Evolutionary conservation across 2,888 invertebrate genomes (phyloP).

Genomic region (Ptilodon capucinus): DNA sequence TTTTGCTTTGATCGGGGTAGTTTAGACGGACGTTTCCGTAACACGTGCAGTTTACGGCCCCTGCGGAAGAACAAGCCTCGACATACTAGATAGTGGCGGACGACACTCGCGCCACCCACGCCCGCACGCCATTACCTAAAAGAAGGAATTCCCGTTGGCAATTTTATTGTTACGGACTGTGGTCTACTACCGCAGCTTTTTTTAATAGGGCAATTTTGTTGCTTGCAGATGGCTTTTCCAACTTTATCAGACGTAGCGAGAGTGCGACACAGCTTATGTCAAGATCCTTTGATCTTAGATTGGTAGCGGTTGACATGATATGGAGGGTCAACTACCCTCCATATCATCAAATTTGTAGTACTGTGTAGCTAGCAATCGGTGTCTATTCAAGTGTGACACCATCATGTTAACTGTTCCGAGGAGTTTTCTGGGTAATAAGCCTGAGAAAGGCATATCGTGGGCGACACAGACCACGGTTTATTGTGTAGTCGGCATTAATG

Average conservation of each 20-base stretch:
- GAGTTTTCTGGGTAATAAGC: too few species aligned
- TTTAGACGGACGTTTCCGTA: conserved; percentile 46
- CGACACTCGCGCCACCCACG: conserved; percentile 21
- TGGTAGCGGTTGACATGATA: too few species aligned
- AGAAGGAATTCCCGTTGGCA: conserved; percentile 36
- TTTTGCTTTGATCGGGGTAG: conserved; percentile 12
- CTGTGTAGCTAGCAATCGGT: too few species aligned
- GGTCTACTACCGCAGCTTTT: conserved; percentile 22
- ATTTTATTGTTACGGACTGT: conserved; percentile 47
- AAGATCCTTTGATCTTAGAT: too few species aligned
- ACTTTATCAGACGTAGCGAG: neutral
- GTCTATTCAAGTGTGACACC: too few species aligned
- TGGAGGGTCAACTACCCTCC: too few species aligned
- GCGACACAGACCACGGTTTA: conserved; percentile 14
- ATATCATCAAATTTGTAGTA: too few species aligned
- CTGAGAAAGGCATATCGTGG: too few species aligned
- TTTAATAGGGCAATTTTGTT: neutral
- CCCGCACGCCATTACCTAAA: conserved; percentile 24
- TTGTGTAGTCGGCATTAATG: conserved; percentile 44
- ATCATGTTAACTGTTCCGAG: too few species aligned
- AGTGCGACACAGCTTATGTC: neutral
- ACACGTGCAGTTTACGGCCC: conserved; percentile 64
- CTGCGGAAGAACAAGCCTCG: conserved; percentile 38
- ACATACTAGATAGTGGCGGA: conserved; percentile 43
- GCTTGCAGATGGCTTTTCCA: neutral